phyloP scores from a whole-genome alignment of 2,797 vertebrate genomes.

The Trachops cirrhosus region DNA sequence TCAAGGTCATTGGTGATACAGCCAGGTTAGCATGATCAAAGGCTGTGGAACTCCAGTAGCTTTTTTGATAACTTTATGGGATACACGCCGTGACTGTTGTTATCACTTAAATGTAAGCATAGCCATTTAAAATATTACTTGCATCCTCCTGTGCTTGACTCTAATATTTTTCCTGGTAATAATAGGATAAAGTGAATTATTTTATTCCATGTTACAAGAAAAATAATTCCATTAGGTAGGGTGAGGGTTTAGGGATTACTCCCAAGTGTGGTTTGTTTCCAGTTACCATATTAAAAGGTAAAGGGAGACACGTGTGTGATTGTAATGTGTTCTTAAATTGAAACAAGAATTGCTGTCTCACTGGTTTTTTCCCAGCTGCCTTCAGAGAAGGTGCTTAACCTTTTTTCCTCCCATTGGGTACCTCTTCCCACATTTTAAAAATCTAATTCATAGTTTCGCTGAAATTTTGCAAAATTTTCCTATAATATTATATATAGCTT shows the following conservation, averaged over 20 bases:
- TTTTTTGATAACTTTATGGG: background rate
- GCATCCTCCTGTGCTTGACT: background rate
- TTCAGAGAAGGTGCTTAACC: background rate
- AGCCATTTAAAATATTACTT: background rate
- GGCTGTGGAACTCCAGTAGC: background rate
- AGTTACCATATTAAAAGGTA: background rate
- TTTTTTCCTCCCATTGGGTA: background rate
- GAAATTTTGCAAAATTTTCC: background rate
- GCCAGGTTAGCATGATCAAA: background rate
- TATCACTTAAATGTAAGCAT: background rate
- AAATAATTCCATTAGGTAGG: background rate
- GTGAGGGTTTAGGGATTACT: background rate
- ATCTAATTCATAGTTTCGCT: background rate
- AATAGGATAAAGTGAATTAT: background rate
- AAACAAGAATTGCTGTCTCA: background rate
- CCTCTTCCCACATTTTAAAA: background rate
- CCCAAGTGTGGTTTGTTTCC: background rate
- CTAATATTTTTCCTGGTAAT: background rate
- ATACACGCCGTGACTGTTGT: background rate
- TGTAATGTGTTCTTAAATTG: background rate
- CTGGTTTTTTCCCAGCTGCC: background rate
- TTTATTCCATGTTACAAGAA: background rate
- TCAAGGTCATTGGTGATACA: background rate
- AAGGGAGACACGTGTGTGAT: background rate
- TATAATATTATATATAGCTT: background rate